These are phyloP conservation scores for Cantharis flavilabris DNA, from an alignment of 2,888 invertebrate genomes.

Conservation along the genomic window DNA sequence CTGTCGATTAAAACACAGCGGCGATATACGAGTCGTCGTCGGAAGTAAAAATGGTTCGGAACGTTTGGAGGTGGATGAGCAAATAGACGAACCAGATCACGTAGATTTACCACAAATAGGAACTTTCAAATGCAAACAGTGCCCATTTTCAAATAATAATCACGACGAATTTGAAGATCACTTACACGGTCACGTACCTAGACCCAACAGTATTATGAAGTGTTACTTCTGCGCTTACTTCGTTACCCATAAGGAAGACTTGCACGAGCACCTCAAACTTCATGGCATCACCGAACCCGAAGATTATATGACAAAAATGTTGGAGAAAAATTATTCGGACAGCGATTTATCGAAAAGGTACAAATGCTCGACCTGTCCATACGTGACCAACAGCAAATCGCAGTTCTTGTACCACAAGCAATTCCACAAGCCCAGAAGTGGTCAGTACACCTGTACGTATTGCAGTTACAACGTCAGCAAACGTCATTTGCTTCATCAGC, in stretches of 20 bases:
- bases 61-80: slow-evolving; percentile 53
- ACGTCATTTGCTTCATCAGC: slow-evolving; percentile 80
- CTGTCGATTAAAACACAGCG: slow-evolving; percentile 78
- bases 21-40: slow-evolving; percentile 71
- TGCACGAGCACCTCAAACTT: slow-evolving; percentile 69
- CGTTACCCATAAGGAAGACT: slow-evolving; percentile 70
- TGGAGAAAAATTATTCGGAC: slow-evolving; percentile 40
- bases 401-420: slow-evolving; percentile 87
- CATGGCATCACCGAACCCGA: slow-evolving; percentile 67
- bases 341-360: slow-evolving; percentile 66
- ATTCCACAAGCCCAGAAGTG: slow-evolving; percentile 75
- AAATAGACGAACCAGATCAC: slow-evolving; percentile 52
- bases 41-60: slow-evolving; percentile 60
- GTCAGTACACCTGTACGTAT: slow-evolving; percentile 78
- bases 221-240: slow-evolving; percentile 83
- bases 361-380: slow-evolving; percentile 80
- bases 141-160: slow-evolving; percentile 71
- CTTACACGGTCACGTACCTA: slow-evolving; percentile 71
- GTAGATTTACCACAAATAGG: slow-evolving; percentile 52
- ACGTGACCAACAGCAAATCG: slow-evolving; percentile 83
- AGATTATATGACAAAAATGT: slow-evolving; percentile 59
- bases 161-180: slow-evolving; percentile 66
- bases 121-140: slow-evolving; percentile 65
- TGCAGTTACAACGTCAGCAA: slow-evolving; percentile 85
- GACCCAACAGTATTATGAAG: slow-evolving; percentile 71